Percentiles rank a stretch among this genome's conserved stretches.
phyloP scores from a whole-genome alignment of 2,113 vertebrate species.

The Hyperopisus bebe region DNA sequence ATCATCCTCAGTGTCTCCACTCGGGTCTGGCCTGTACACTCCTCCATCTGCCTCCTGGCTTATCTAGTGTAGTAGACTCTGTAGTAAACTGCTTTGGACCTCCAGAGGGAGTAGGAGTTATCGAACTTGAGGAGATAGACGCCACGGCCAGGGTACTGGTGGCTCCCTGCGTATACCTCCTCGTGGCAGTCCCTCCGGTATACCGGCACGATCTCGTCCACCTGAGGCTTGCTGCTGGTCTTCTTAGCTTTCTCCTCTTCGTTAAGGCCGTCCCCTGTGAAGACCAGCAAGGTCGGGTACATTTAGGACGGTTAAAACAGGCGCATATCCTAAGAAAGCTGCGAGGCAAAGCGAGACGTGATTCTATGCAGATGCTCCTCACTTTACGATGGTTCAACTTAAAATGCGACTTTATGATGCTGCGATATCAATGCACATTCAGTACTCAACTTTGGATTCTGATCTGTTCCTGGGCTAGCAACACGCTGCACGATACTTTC shows the following conservation, averaged over 20 bases:
- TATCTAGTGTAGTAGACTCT: constrained; percentile 99
- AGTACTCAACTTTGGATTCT: neutral
- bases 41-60: constrained; percentile 62
- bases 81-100: constrained; percentile 98
- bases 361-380: neutral
- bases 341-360: neutral
- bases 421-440: neutral
- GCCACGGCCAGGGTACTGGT: constrained; percentile 94
- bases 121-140: constrained; percentile 99
- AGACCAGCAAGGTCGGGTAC: neutral
- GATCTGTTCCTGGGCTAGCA: neutral
- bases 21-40: constrained; percentile 33
- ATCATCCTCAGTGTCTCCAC: constrained; percentile 22
- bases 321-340: neutral
- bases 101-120: constrained; percentile 98
- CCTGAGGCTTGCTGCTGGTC: constrained; percentile 81
- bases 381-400: neutral
- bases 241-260: constrained; percentile 90
- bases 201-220: constrained; percentile 98
- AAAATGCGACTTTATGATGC: neutral
- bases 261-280: constrained; percentile 63
- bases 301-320: neutral
- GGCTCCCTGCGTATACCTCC: constrained; percentile 96
- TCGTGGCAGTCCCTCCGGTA: constrained; percentile 98
- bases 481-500: neutral